phyloP scores from a whole-genome alignment of 2,888 invertebrate genomes.

The Archips crataeganus region DNA sequence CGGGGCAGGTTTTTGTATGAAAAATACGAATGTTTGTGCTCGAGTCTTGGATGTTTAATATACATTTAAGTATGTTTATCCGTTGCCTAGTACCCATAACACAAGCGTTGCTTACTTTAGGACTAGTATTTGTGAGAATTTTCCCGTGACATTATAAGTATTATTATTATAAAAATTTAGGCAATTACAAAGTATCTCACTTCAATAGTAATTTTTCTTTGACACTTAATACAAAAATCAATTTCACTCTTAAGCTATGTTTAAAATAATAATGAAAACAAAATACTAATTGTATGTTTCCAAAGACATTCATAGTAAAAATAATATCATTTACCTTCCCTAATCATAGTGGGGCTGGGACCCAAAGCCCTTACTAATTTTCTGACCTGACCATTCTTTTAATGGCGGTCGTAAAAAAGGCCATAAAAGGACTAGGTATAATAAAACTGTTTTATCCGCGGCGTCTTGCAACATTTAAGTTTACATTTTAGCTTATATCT shows the following conservation, averaged over 20 bases:
- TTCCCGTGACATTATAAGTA: too few relatives aligned
- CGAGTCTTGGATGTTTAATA: too few relatives aligned
- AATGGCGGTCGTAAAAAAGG: constrained; percentile 8
- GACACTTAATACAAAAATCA: not conserved
- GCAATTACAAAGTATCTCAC: too few relatives aligned
- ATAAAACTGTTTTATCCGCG: constrained; percentile 11
- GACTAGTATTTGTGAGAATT: too few relatives aligned
- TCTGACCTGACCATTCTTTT: constrained; percentile 15
- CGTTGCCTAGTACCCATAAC: too few relatives aligned
- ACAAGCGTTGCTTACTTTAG: too few relatives aligned
- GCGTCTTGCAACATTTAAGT: not conserved
- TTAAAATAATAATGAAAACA: not conserved
- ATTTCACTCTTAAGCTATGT: not conserved
- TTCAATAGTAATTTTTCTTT: too few relatives aligned
- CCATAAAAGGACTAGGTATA: constrained; percentile 17
- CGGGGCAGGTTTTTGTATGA: too few relatives aligned
- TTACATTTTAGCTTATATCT: too few relatives aligned
- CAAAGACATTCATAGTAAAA: not conserved
- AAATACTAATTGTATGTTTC: not conserved
- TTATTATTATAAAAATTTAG: too few relatives aligned
- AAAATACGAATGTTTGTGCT: too few relatives aligned
- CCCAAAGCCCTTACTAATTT: constrained; percentile 9
- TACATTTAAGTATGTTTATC: too few relatives aligned
- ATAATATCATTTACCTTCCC: constrained; percentile 5
- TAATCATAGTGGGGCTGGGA: constrained; percentile 9